Base-by-base conservation (phyloP, 1,140 invertebrate genomes). In the Zelostemma sp. region DNA sequence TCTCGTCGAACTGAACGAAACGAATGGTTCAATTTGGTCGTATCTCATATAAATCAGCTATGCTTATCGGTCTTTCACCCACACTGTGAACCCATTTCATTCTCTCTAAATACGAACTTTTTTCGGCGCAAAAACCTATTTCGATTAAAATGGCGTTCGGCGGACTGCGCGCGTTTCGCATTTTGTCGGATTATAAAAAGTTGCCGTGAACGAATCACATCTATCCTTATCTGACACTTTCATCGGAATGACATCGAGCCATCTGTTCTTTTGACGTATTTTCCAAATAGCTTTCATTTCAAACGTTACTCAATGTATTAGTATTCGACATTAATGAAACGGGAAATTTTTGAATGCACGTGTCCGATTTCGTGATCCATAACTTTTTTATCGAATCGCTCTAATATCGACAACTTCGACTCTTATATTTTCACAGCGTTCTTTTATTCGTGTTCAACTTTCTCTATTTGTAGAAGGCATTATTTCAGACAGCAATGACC, bases 11-110 rank as follows among this genome's bases (percentile, higher is more conserved):
- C 58, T 68, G 76, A 78, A 78, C 72, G 72, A 76, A 74, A 61
- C 76, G 78, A 75, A 79, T 76, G 70, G 73, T 78, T 80, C 74
- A 79, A 77, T 74, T 77, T 68, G 78, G 72, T 75, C 74, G 78
- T 80, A 72, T 74, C 62, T 69, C 69, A 68, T 72, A 74, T 72
- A 72, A 71, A 74, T 71, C 68, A 70, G 72, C 82, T 83, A 81
- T 84, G 82, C 81, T 84, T 84, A 85, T 85, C 83, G 81, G 78
- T 80, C 82, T 84, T 84, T 85, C 82, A 85, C 82, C 82, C 77
- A 76, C 80, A 79, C 83, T 80, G 79, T 82, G 80, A 85, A 85
- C 82, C 84, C 83, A 84, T 85, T 85, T 80, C 82, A 77, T 82
- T 84, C 81, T 80, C 80, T 83, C 81, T 84, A 84, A 83, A 85